Evolutionary conservation across 2,797 vertebrate genomes (phyloP).

Genomic region (Falco concolor): DNA sequence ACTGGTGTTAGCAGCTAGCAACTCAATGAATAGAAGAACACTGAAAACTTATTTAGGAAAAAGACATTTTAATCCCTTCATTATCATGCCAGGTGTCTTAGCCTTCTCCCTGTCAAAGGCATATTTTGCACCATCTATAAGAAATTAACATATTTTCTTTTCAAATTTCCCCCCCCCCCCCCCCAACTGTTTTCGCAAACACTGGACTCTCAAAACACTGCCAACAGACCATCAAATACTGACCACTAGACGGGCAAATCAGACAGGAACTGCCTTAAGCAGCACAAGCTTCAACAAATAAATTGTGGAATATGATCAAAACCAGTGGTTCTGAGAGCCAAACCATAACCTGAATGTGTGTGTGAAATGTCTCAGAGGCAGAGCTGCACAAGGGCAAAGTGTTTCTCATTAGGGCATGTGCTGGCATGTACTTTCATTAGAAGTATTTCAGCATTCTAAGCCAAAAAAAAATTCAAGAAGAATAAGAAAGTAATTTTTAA

Average conservation of each 20-base stretch:
- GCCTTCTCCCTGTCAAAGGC: slow-evolving; percentile 38
- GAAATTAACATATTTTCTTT: slow-evolving; percentile 78
- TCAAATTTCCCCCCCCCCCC: slow-evolving; percentile 38
- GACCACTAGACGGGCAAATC: slow-evolving; percentile 76
- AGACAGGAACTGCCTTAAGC: slow-evolving; percentile 78
- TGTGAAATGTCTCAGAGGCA: slow-evolving; percentile 22
- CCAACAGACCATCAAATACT: slow-evolving; percentile 93
- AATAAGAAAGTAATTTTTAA: slow-evolving; percentile 40
- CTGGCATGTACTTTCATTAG: neutral
- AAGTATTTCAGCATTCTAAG: slow-evolving; percentile 17
- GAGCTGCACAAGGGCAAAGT: slow-evolving; percentile 49
- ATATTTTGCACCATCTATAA: slow-evolving; percentile 67
- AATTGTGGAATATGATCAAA: slow-evolving; percentile 72
- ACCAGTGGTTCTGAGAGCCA: slow-evolving; percentile 68
- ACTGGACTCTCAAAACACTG: slow-evolving; percentile 81
- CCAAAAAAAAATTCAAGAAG: neutral
- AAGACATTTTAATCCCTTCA: slow-evolving; percentile 51
- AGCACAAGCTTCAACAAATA: slow-evolving; percentile 70
- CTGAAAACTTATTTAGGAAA: slow-evolving; percentile 16
- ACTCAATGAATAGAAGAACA: neutral
- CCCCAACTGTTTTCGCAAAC: slow-evolving; percentile 66
- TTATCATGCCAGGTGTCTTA: slow-evolving; percentile 36
- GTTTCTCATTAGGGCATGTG: slow-evolving; percentile 49
- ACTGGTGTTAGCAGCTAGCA: neutral
- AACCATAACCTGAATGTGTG: slow-evolving; percentile 66